These are phyloP conservation scores for Mesaphorura yosii DNA, from an alignment of 1,140 invertebrate species.

Conservation along the genomic window DNA sequence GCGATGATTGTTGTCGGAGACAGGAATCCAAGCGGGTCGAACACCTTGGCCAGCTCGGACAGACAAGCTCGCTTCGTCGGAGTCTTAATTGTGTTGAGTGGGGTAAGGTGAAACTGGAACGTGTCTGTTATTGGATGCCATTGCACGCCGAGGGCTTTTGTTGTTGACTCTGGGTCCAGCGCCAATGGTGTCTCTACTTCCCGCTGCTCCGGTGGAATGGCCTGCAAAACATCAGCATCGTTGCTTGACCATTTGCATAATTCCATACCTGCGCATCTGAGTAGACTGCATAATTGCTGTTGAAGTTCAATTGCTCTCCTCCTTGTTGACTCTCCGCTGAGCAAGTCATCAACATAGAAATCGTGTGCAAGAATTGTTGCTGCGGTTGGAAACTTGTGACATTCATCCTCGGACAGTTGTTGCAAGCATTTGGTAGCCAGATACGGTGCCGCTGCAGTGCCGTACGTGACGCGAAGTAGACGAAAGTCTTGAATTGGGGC, in stretches of 20 bases:
- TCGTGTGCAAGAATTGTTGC: not conserved
- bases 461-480: conserved; percentile 35
- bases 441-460: conserved; percentile 33
- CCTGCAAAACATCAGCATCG: not conserved
- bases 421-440: conserved; percentile 33
- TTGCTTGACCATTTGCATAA: conserved; percentile 23
- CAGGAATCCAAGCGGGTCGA: conserved; percentile 15
- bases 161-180: not conserved
- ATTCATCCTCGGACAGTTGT: conserved; percentile 27
- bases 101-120: conserved; percentile 14
- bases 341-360: not conserved
- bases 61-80: conserved; percentile 17
- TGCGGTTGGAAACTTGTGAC: not conserved
- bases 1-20: conserved; percentile 27
- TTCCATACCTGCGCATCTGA: conserved; percentile 30
- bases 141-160: conserved; percentile 2
- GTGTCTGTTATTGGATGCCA: not conserved
- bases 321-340: not conserved
- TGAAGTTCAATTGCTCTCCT: conserved; percentile 21
- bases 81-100: conserved; percentile 27
- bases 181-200: not conserved
- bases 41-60: conserved; percentile 11
- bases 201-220: not conserved
- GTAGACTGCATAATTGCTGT: conserved; percentile 11
- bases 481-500: conserved; percentile 29